These are phyloP conservation scores for Hyalella azteca DNA, from an alignment of 2,888 invertebrate genomes.

Conservation along the genomic window DNA sequence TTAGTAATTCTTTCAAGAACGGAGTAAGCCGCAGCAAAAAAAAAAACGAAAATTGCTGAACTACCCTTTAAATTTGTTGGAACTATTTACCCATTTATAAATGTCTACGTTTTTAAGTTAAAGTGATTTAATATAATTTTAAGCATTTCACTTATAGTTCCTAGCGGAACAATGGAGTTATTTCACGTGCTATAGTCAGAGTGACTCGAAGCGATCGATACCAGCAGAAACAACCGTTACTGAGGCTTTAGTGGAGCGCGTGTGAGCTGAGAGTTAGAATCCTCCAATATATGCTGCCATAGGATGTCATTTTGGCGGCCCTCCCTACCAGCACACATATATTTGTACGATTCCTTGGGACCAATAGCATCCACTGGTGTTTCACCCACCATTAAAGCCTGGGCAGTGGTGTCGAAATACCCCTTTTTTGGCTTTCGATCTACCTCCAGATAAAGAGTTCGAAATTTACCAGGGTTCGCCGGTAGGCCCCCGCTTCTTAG, in stretches of 20 bases:
- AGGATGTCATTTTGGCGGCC: background rate
- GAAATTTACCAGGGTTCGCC: conserved; percentile 10
- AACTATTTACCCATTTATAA: no score
- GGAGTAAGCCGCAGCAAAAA: no score
- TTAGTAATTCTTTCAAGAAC: no score
- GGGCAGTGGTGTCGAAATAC: background rate
- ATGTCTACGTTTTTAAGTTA: no score
- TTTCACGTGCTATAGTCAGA: no score
- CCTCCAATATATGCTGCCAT: background rate
- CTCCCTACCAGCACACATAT: background rate
- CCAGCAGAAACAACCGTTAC: background rate
- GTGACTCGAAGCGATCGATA: no score
- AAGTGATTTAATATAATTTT: no score
- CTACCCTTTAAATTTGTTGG: no score
- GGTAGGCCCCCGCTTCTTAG: background rate
- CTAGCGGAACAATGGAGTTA: no score
- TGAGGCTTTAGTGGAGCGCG: conserved; percentile 13
- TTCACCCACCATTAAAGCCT: background rate
- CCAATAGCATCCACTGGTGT: background rate
- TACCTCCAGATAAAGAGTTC: background rate
- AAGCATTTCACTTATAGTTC: no score
- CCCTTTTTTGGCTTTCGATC: background rate
- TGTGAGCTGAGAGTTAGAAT: background rate
- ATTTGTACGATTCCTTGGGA: background rate
- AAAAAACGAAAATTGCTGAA: no score